phyloP scores from a whole-genome alignment of 2,797 vertebrate species.

The Rhadinocentrus ornatus region DNA sequence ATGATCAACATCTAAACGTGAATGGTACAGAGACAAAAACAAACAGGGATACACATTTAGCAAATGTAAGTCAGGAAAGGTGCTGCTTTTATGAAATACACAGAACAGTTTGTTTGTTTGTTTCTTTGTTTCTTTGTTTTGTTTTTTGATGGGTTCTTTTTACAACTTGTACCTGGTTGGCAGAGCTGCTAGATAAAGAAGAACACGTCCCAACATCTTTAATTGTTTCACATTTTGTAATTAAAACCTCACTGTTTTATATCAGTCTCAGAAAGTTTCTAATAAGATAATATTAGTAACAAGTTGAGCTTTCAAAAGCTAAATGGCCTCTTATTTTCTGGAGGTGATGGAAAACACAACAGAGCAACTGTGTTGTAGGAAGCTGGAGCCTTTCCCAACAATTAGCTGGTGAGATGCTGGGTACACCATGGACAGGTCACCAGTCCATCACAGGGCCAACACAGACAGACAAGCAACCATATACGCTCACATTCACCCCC shows the following conservation, averaged over 20 bases:
- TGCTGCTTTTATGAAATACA: background rate
- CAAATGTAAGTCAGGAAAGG: background rate
- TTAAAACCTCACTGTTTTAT: background rate
- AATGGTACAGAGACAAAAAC: constrained; percentile 3
- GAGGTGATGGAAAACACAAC: background rate
- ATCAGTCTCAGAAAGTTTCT: background rate
- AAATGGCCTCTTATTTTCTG: background rate
- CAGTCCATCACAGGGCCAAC: too few relatives aligned
- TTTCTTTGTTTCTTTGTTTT: too few relatives aligned
- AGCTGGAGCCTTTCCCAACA: too few relatives aligned
- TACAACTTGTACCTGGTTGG: background rate
- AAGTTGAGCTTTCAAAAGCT: background rate
- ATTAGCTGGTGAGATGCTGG: too few relatives aligned
- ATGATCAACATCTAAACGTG: constrained; percentile 1
- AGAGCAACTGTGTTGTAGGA: background rate
- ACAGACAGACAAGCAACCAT: too few relatives aligned
- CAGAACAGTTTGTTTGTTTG: too few relatives aligned
- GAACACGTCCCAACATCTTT: background rate
- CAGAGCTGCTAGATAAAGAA: background rate
- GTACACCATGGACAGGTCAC: too few relatives aligned
- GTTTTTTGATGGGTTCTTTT: too few relatives aligned
- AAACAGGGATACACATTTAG: constrained; percentile 6
- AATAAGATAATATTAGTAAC: background rate
- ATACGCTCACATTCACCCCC: too few relatives aligned
- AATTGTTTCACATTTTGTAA: background rate